These are phyloP conservation scores for Asarcornis scutulata DNA, from an alignment of 2,113 vertebrate species.

Conservation along the genomic window DNA sequence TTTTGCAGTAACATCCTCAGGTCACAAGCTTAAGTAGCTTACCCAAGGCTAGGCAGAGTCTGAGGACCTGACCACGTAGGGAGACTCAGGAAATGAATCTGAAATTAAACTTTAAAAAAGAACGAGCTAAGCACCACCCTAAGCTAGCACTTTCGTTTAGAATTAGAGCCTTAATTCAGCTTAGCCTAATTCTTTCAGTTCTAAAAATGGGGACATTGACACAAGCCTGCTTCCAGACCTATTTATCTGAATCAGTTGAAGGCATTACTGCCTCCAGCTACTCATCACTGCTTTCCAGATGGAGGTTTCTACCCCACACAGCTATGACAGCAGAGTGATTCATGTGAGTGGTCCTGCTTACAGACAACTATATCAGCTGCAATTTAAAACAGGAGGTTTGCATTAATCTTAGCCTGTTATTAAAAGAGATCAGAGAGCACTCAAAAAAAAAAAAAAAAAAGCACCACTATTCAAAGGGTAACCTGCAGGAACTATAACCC, in stretches of 20 bases:
- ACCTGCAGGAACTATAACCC: background rate
- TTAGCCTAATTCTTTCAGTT: slow-evolving; percentile 69
- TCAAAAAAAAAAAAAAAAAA: background rate
- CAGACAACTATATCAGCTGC: background rate
- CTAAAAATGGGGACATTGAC: slow-evolving; percentile 58
- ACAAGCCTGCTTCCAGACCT: slow-evolving; percentile 52
- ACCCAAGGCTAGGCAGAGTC: slow-evolving; percentile 27
- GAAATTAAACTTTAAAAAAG: slow-evolving; percentile 65
- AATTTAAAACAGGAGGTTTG: background rate
- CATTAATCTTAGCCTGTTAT: background rate
- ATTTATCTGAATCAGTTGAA: slow-evolving; percentile 10
- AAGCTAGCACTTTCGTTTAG: slow-evolving; percentile 63
- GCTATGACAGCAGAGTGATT: background rate
- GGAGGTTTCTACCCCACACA: background rate
- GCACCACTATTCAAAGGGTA: background rate
- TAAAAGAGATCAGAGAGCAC: background rate
- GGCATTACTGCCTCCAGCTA: slow-evolving; percentile 43
- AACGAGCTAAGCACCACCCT: slow-evolving; percentile 55
- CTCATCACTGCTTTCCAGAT: background rate
- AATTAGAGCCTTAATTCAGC: slow-evolving; percentile 71
- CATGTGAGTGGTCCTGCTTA: background rate
- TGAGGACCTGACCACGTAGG: slow-evolving; percentile 22
- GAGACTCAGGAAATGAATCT: slow-evolving; percentile 56
- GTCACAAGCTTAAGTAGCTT: slow-evolving; percentile 58
- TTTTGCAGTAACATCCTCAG: background rate